Base-by-base conservation (phyloP, 1,140 invertebrate species). In the Aphelinus atriplicis region DNA sequence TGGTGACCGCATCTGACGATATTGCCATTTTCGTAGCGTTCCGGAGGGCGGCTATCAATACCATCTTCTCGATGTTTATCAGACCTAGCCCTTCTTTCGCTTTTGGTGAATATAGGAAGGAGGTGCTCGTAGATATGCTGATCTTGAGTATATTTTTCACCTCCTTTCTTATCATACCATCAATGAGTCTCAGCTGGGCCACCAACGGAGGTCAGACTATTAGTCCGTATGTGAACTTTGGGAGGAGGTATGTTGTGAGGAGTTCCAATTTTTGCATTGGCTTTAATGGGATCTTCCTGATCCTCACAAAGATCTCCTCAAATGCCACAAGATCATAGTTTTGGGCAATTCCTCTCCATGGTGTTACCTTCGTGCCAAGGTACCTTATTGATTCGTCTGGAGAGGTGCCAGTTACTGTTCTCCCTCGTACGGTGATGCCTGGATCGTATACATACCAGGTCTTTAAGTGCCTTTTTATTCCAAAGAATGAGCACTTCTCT, bases 401-500 rank as follows among this genome's bases (percentile, higher is more conserved):
- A 1, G 1, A 2, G 9, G 51, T 43, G 7, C 3, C 9, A 3
- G 65, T 26, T 10, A 67, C 10, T 1, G 1, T 45, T 45, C 2
- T 10, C 7, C 42, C 65, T 1, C 57, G 1, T 3, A 67, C 42
- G 2, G 2, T 1, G 10, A 67, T 55, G 2, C 10, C 42, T 1
- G 65, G 65, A 47, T 67, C 65, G 46, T 46, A 5, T 3, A 57
- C 53, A 46, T 53, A 46, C 43, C 51, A 56, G 1, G 51, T 56
- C 10, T 78, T 79, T 2, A 80, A 77, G 9, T 80, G 77, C 0
- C 77, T 78, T 7, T 79, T 77, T 42, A 84, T 73, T 1, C 81
- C 79, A 0, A 87, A 57, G 0, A 84, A 75, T 5, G 82, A 71
- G 71, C 82, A 85, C 60, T 89, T 88, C 0, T 55, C 62, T 0